Evolutionary conservation across 2,797 vertebrate species (phyloP), one percentile per base, ranked within the genome.

Genomic region (Anguilla anguilla): DNA sequence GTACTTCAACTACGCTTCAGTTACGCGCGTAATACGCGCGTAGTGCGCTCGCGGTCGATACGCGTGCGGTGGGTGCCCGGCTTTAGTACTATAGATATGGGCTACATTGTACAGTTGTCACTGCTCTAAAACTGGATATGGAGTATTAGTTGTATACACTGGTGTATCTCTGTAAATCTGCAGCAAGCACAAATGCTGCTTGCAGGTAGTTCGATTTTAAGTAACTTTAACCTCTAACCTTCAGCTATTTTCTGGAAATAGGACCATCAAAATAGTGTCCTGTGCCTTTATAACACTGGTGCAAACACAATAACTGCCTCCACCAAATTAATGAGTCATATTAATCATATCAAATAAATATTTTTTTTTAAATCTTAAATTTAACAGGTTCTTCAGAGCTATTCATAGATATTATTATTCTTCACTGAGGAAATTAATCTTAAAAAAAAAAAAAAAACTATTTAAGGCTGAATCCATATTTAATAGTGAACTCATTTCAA

Each of bases 61-160:
- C n/a, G n/a, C n/a, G n/a, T n/a, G n/a, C n/a, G n/a, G n/a, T n/a
- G n/a, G n/a, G n/a, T n/a, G n/a, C n/a, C n/a, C n/a, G n/a, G n/a
- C n/a, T n/a, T n/a, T n/a, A 46, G 43, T 46, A 46, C 43, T 46
- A 46, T 46, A 46, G 43, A 46, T 46, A 46, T 17, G 35, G 74
- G 35, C 83, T n/a, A 2, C 22, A 85, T 90, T 89, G 91, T 86
- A 72, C 74, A 89, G 67, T 88, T 86, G 89, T 22, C 7, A 64
- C 61, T n/a, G n/a, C 28, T 28, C 64, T 69, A 89, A 88, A 88
- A 83, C 87, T 85, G 43, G 67, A 49, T 55, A 19, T 3, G 17
- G 85, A 46, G 77, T 79, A 89, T 88, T 35, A 79, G 19, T 57
- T 57, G n/a, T 31, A 35, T 74, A 31, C 35, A 11, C 35, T 46